Conservation (phyloP, 2,888 invertebrate species). For the Agonopterix alstromeriana region DNA sequence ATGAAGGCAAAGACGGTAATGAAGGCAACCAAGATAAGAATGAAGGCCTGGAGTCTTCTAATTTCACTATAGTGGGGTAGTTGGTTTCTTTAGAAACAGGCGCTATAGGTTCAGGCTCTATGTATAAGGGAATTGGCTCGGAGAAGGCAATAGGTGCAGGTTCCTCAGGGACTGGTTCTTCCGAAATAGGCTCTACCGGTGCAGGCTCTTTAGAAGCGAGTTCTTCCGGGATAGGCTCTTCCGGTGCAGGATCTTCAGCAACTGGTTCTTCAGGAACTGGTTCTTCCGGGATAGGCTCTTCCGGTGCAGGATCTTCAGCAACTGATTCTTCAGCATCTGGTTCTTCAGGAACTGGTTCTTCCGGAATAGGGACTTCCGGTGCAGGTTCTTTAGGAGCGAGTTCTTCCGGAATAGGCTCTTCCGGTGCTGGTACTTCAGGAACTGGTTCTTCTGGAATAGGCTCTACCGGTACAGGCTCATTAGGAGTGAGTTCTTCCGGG, state of each 20-base stretch:
- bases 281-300: slow-evolving; percentile 2
- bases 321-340: slow-evolving; percentile 3
- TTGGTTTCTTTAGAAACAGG: background rate
- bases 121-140: background rate
- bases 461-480: slow-evolving; percentile 7
- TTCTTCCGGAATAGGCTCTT: background rate
- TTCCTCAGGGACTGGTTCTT: too few relatives aligned
- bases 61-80: background rate
- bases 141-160: background rate
- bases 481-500: background rate
- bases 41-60: background rate
- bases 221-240: background rate
- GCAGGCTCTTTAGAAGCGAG: slow-evolving; percentile 5
- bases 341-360: slow-evolving; percentile 3
- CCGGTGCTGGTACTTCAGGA: slow-evolving; percentile 4
- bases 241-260: background rate
- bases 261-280: background rate
- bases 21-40: background rate
- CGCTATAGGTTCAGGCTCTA: background rate
- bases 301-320: slow-evolving; percentile 5
- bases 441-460: background rate
- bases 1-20: background rate
- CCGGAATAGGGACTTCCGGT: background rate
- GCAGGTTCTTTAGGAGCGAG: background rate
- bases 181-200: slow-evolving; percentile 4